A percentile compares a stretch with the other conserved stretches of the same genome.
Evolutionary conservation across 2,888 invertebrate species (phyloP).

Genomic region (Leucozona laternaria): DNA sequence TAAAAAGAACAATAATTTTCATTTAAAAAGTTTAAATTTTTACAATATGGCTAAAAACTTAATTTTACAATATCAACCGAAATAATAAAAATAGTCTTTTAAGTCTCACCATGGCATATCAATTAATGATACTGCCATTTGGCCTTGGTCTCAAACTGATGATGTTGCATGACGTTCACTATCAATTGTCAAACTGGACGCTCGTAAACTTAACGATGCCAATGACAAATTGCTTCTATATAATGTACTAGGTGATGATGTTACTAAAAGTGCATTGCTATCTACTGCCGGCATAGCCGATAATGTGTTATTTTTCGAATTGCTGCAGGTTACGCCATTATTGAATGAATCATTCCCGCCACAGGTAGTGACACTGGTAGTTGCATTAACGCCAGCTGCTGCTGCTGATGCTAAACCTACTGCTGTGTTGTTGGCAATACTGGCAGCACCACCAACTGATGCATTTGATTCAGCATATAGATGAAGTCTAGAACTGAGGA

Average conservation of each 20-base stretch:
- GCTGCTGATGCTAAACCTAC: conserved; percentile 39
- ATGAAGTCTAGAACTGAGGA: conserved; percentile 88
- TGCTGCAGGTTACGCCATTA: conserved; percentile 76
- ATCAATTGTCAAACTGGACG: conserved; percentile 83
- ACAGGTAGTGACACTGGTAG: conserved; percentile 27
- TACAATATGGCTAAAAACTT: conserved; percentile 4
- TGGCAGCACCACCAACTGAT: conserved; percentile 43
- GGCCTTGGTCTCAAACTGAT: conserved; percentile 83
- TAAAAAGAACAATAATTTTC: not conserved
- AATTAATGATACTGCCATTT: conserved; percentile 56
- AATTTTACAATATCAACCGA: not conserved
- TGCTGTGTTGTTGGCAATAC: conserved; percentile 52
- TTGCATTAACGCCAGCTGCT: conserved; percentile 12
- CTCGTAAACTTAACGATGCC: conserved; percentile 82
- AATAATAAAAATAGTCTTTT: conserved; percentile 53
- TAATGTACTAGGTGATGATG: conserved; percentile 80
- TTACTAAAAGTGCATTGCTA: conserved; percentile 78
- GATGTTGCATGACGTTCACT: conserved; percentile 85
- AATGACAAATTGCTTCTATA: conserved; percentile 83
- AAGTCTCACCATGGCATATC: conserved; percentile 62
- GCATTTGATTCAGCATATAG: conserved; percentile 80
- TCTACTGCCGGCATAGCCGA: conserved; percentile 77
- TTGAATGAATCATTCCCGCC: conserved; percentile 55
- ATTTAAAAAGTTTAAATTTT: not conserved
- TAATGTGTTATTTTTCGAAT: conserved; percentile 68